Evolutionary conservation across 2,797 vertebrate genomes (phyloP).

Genomic region (Halcyon badia): DNA sequence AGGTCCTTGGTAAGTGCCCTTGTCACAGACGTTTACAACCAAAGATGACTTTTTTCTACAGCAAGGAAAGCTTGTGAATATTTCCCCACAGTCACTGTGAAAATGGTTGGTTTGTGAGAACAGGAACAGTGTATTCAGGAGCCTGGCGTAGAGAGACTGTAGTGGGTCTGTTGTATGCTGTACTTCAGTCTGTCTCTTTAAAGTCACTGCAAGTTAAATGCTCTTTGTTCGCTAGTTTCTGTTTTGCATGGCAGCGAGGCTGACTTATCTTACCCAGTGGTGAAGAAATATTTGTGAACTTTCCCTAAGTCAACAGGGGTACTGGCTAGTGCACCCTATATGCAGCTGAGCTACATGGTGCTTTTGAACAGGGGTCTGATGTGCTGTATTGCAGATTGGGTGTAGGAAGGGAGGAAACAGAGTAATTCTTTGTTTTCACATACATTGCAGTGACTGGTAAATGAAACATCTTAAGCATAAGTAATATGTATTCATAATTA

Average conservation of each 20-base stretch:
- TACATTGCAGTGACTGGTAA: background rate
- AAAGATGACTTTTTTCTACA: background rate
- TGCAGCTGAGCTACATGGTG: background rate
- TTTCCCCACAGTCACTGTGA: background rate
- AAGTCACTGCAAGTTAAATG: background rate
- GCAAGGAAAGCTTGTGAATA: background rate
- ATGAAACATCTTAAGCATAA: background rate
- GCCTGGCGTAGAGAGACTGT: background rate
- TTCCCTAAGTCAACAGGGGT: conserved; percentile 32
- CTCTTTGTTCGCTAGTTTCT: conserved; percentile 50
- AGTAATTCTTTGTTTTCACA: background rate
- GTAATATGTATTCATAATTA: background rate
- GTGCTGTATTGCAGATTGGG: background rate
- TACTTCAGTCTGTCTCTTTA: background rate
- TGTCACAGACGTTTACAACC: background rate
- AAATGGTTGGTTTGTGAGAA: background rate
- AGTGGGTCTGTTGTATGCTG: background rate
- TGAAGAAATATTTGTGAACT: conserved; percentile 71
- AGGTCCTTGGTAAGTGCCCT: conserved; percentile 90
- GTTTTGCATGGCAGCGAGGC: background rate
- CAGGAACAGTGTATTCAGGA: background rate
- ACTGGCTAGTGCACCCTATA: background rate
- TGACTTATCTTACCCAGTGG: conserved; percentile 5
- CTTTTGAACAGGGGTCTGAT: background rate
- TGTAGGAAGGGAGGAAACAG: background rate